Conservation (phyloP, 2,113 vertebrate species). For the Campylomormyrus numenius region DNA sequence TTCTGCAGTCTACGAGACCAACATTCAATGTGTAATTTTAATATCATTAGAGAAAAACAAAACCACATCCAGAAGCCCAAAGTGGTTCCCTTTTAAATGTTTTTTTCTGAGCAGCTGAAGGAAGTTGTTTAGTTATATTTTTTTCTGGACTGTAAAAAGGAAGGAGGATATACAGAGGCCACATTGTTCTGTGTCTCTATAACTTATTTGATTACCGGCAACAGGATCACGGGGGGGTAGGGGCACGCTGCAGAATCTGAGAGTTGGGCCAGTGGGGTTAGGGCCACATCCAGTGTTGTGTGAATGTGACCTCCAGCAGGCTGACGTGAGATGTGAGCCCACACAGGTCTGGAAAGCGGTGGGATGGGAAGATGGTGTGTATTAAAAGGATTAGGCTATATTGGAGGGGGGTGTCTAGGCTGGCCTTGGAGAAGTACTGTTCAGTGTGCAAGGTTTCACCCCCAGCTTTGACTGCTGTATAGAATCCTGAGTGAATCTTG, state of each 20-base stretch:
- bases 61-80: neutral
- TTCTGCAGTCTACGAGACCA: neutral
- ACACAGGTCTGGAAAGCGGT: neutral
- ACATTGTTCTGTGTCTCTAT: slow-evolving; percentile 1
- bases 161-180: neutral
- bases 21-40: neutral
- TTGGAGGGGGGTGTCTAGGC: neutral
- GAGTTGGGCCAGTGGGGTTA: neutral
- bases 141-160: neutral
- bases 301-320: neutral
- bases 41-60: slow-evolving; percentile 5
- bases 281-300: neutral
- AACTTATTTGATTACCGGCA: slow-evolving; percentile 2
- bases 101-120: neutral
- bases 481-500: neutral
- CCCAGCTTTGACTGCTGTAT: neutral
- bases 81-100: neutral
- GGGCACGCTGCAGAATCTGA: too few species aligned
- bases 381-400: neutral
- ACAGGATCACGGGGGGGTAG: neutral
- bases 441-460: neutral
- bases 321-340: neutral
- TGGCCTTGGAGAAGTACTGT: neutral
- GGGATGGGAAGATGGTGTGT: neutral
- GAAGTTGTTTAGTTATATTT: neutral